Conservation (phyloP, 2,888 invertebrate genomes). For the Aleiodes testaceus region DNA sequence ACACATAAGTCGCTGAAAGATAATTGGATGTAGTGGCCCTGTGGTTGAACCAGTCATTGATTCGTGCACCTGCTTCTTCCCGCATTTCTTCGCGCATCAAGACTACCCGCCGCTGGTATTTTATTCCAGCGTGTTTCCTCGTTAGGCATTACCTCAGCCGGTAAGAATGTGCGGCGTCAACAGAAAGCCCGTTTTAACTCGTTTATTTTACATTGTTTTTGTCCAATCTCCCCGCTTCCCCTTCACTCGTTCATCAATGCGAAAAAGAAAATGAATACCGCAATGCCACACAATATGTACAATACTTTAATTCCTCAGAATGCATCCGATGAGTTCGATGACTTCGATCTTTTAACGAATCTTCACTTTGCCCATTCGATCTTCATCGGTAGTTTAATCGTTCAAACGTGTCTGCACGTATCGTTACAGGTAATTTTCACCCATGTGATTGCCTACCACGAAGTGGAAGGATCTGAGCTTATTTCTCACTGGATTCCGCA, state of each 20-base stretch:
- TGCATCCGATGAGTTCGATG: background rate
- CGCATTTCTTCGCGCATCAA: constrained; percentile 54
- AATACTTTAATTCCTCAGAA: too few relatives aligned
- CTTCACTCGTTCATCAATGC: too few relatives aligned
- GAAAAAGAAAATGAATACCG: too few relatives aligned
- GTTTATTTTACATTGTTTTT: constrained; percentile 41
- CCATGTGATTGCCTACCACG: constrained; percentile 16
- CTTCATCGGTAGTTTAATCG: constrained; percentile 21
- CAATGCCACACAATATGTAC: too few relatives aligned
- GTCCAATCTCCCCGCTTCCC: background rate
- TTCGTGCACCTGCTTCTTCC: constrained; percentile 58
- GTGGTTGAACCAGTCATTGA: constrained; percentile 54
- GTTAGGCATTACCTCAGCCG: constrained; percentile 52
- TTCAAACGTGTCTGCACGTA: constrained; percentile 7
- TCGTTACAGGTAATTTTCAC: constrained; percentile 8
- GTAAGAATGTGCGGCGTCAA: constrained; percentile 48
- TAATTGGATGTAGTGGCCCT: constrained; percentile 53
- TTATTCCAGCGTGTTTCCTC: constrained; percentile 51
- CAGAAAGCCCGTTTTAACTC: constrained; percentile 18
- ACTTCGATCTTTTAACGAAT: constrained; percentile 19
- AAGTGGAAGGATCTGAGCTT: background rate
- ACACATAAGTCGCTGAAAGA: constrained; percentile 52
- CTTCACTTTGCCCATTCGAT: background rate
- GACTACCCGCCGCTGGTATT: constrained; percentile 51
- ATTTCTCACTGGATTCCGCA: constrained; percentile 17